These are phyloP conservation scores for Epistrophella euchroma DNA, from an alignment of 2,888 invertebrate genomes.

Conservation along the genomic window DNA sequence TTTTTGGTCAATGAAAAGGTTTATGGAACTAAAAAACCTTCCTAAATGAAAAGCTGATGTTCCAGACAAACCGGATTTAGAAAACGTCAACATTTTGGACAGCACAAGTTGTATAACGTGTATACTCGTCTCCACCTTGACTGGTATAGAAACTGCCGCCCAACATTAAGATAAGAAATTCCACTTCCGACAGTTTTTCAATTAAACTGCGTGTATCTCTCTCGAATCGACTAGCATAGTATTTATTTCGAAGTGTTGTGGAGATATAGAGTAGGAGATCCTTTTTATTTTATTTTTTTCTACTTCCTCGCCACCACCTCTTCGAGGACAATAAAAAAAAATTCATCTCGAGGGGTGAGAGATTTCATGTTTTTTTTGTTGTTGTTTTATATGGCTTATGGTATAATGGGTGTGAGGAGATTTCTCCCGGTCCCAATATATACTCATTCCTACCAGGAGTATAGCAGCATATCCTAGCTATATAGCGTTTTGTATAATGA, in stretches of 20 bases:
- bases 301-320: constrained; percentile 12
- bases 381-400: constrained; percentile 57
- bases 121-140: constrained; percentile 43
- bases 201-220: constrained; percentile 69
- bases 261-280: constrained; percentile 47
- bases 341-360: constrained; percentile 53
- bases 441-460: constrained; percentile 22
- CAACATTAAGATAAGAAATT: constrained; percentile 75
- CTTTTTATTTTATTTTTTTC: constrained; percentile 46
- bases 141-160: constrained; percentile 62
- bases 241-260: constrained; percentile 62
- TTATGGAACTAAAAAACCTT: constrained; percentile 43
- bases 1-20: constrained; percentile 10
- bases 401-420: constrained; percentile 61
- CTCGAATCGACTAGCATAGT: constrained; percentile 42
- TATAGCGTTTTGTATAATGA: constrained; percentile 61
- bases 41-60: constrained; percentile 43
- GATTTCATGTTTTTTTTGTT: constrained; percentile 33
- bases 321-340: constrained; percentile 66
- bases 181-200: constrained; percentile 76
- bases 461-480: constrained; percentile 39
- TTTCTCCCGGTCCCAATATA: constrained; percentile 30
- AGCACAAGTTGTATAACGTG: constrained; percentile 41
- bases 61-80: constrained; percentile 69
- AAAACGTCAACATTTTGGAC: constrained; percentile 75